Base-by-base conservation (phyloP, 1,140 invertebrate species). In the Drosophila ohnishii region DNA sequence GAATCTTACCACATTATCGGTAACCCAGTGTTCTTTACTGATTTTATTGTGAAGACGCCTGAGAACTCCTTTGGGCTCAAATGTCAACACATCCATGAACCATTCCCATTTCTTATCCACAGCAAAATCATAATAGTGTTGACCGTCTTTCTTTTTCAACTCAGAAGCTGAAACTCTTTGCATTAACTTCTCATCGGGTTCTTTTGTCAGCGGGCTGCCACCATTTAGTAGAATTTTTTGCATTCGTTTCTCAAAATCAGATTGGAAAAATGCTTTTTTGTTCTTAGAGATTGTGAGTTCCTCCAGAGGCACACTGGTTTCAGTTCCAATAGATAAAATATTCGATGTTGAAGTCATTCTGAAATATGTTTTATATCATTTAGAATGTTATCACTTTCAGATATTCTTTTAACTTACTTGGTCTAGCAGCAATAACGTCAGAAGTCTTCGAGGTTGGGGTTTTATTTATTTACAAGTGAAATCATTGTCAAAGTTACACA, bases 81-180 rank as follows among this genome's bases (percentile, higher is more conserved):
- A 69, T 5, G 32, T 5, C 14, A 30, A 7, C 25, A 30, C 62
- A 25, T 22, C 11, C 22, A 32, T 37, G 0, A 45, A 8, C 62
- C 48, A 67, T 0, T 22, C 32, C 25, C 25, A 28, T 2, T 37
- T 8, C 22, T 11, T 48, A 4, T 4, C 5, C 10, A 8, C 3
- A 28, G 39, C 62, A 44, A 69, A 69, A 3, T 67, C 62, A 13
- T 69, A 69, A n/a, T 45, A 66, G 9, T 55, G 7, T 30, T 66
- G 37, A 0, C 39, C 66, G n/a, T 67, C 53, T 35, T 66, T 45
- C 10, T 45, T 19, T 11, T 35, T 55, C 5, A 37, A 4, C 6
- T 37, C 39, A 25, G 30, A 45, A 37, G 10, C 62, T 0, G 25
- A 7, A 45, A 66, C 32, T 3, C 37, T 44, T 37, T 53, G 50